Evolutionary conservation across 2,113 vertebrate species (phyloP), one percentile per base, ranked within the genome.

Genomic region (Promerops cafer): DNA sequence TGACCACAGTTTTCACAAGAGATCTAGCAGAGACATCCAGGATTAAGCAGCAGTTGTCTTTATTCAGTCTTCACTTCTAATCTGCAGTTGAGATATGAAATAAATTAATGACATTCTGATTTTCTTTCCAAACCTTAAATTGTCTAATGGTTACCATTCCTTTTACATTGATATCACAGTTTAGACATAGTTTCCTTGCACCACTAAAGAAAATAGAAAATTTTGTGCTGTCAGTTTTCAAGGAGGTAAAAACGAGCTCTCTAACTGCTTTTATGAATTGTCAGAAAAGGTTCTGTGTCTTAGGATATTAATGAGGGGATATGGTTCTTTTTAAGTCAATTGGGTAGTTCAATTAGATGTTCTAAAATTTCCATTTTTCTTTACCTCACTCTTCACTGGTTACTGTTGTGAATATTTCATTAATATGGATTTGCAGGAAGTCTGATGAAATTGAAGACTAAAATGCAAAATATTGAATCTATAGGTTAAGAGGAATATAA

Each of bases 1-100:
- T 97, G 95, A 91, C 89, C 83, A 45, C 86, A 96, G 94, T 95
- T 98, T 98, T 97, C 97, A 97, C 95, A 96, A 92, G 91, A 97
- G 92, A 93, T 88, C 97, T 97, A 76, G 95, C 89, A 83, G 77
- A 96, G 94, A 79, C 87, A 83, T 86, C 89, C 91, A 95, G 96
- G 95, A 97, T 98, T 97, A 98, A 93, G 72, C 69, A 96, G 93
- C 96, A 96, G 97, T 98, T 96, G 96, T 96, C 94, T 97, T 94
- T 69, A 91, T 66, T 94, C 94, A 83, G 71, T 93, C 93, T 97
- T 96, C 76, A 47, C 84, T 97, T 95, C 89, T 96, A 88, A 83
- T 92, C 94, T 91, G 83, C 60, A 89, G 95, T 88, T 24, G 7
- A 37, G 91, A 57, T 89, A 83, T 78, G 26, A 93, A 89, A 90